phyloP scores from a whole-genome alignment of 2,113 vertebrate genomes.

The Heteronetta atricapilla region DNA sequence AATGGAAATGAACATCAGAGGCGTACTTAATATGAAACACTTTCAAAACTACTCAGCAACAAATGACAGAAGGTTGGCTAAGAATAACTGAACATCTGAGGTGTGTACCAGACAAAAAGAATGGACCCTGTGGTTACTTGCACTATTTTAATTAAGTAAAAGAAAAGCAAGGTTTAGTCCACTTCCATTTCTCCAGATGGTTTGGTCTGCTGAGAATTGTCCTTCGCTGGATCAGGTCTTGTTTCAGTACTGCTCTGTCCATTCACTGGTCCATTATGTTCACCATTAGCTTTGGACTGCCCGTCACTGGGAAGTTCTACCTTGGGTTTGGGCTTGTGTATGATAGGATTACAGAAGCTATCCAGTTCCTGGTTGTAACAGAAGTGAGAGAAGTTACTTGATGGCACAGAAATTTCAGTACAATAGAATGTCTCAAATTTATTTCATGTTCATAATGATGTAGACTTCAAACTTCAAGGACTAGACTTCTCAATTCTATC shows the following conservation, averaged over 20 bases:
- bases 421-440: accelerated
- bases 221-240: slow-evolving; percentile 78
- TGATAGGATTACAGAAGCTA: slow-evolving; percentile 84
- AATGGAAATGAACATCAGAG: slow-evolving; percentile 74
- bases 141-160: slow-evolving; percentile 65
- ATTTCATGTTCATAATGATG: neutral
- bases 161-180: slow-evolving; percentile 82
- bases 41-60: slow-evolving; percentile 78
- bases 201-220: slow-evolving; percentile 80
- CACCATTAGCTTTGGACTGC: slow-evolving; percentile 76
- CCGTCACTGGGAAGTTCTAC: slow-evolving; percentile 80
- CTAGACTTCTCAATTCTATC: neutral
- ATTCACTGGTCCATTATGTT: slow-evolving; percentile 84
- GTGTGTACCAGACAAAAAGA: slow-evolving; percentile 73
- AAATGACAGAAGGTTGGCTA: slow-evolving; percentile 76
- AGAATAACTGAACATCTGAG: slow-evolving; percentile 74
- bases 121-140: slow-evolving; percentile 78
- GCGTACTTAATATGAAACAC: slow-evolving; percentile 76
- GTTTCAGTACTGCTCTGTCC: slow-evolving; percentile 80
- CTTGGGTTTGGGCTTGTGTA: slow-evolving; percentile 88
- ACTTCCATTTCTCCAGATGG: slow-evolving; percentile 90
- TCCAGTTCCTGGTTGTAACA: slow-evolving; percentile 85
- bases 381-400: neutral
- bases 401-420: neutral
- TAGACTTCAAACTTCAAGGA: neutral